phyloP scores from a whole-genome alignment of 2,797 vertebrate species.

The Salarias fasciatus region DNA sequence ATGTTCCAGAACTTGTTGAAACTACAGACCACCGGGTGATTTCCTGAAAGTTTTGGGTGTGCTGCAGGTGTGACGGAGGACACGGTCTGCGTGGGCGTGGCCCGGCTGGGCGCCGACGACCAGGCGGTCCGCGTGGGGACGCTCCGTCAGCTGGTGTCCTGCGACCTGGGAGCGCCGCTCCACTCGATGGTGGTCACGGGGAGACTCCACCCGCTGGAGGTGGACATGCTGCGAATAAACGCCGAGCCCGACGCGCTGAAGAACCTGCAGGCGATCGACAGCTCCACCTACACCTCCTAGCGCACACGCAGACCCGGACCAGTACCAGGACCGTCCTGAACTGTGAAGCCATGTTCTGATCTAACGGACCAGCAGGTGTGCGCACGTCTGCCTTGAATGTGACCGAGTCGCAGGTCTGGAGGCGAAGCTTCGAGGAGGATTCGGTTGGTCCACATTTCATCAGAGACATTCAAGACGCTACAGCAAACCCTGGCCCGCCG shows the following conservation, averaged over 20 bases:
- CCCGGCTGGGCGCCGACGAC: constrained; percentile 89
- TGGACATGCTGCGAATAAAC: constrained; percentile 91
- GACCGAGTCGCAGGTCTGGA: no score
- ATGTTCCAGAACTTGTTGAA: no score
- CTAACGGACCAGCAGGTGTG: no score
- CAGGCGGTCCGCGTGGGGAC: constrained; percentile 87
- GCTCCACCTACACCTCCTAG: constrained; percentile 77
- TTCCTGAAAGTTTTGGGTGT: no score
- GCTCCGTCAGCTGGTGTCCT: constrained; percentile 83
- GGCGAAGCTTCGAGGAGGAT: no score
- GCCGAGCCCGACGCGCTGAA: constrained; percentile 74
- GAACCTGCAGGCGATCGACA: constrained; percentile 63
- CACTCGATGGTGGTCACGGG: constrained; percentile 92
- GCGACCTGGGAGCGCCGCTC: constrained; percentile 89
- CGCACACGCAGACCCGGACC: neutral
- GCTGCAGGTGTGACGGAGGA: constrained; percentile 87
- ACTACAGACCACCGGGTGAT: no score
- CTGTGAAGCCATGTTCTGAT: no score
- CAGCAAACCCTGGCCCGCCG: no score
- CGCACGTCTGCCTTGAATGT: no score
- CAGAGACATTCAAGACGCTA: no score
- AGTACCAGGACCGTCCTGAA: no score
- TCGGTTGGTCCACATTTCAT: no score
- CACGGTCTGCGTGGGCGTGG: constrained; percentile 91
- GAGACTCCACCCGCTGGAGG: constrained; percentile 91